Evolutionary conservation across 1,140 invertebrate species (phyloP), one percentile per base, ranked within the genome.

Genomic region (Aphaenogaster floridana): DNA sequence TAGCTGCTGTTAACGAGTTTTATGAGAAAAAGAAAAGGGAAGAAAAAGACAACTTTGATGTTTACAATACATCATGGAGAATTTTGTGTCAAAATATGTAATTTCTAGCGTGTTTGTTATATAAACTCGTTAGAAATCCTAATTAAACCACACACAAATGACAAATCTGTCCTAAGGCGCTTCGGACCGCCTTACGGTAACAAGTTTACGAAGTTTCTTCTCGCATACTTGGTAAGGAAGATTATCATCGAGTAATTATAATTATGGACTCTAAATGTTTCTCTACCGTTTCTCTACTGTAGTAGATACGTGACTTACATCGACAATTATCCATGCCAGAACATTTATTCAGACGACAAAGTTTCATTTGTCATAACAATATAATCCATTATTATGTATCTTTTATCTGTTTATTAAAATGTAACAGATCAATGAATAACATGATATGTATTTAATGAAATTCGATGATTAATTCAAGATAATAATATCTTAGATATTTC

Each of bases 141-240:
- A 90, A 90, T 90, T 90, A 89, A 89, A 89, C 77, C 84, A 72
- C 88, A 89, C 77, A 48, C 84, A 54, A 87, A 90, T 81, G 84
- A 89, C 88, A 90, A 86, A 90, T 89, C 71, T 83, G 77, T 77
- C 69, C 69, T 89, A 77, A 90, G 61, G 88, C 45, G 78, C 54
- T 78, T 34, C 69, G 63, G 71, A 63, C 72, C 48, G 80, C 72
- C 66, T 77, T 77, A 74, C 39, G 79, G 68, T 81, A 90, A 90
- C 79, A 88, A 90, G 79, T 90, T 90, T 13, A 61, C 59, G 0
- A 88, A 86, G 88, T 91, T 91, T 86, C 80, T 86, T 77, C 80
- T 50, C 50, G 86, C 76, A 76, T 86, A 88, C 48, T 69, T 54
- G 76, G 36, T 45, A 13, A 50, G 17, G 45, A 63, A 81, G 88